These are phyloP conservation scores for Nudaria mundana DNA, from an alignment of 2,888 invertebrate species.

Conservation along the genomic window DNA sequence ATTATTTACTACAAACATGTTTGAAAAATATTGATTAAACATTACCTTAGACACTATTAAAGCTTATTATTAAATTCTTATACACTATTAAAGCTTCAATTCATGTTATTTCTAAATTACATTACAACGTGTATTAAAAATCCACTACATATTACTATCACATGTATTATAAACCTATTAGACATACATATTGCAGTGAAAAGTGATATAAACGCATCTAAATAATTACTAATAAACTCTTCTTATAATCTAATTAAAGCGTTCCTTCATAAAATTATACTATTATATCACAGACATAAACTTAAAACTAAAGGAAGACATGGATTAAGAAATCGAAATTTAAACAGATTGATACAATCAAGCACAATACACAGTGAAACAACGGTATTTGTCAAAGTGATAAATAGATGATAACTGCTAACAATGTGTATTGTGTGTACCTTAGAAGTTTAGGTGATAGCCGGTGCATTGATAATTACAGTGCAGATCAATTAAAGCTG, in stretches of 20 bases:
- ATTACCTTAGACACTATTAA: background rate
- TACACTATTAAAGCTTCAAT: slow-evolving; percentile 60
- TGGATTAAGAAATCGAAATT: slow-evolving; percentile 45
- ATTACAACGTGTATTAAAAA: no score
- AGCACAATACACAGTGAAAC: slow-evolving; percentile 4
- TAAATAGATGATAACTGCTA: no score
- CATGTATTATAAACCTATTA: no score
- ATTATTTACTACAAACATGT: slow-evolving; percentile 10
- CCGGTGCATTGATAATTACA: slow-evolving; percentile 71
- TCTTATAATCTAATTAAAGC: slow-evolving; percentile 65
- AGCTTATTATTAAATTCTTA: slow-evolving; percentile 29
- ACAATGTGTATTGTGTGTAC: slow-evolving; percentile 18
- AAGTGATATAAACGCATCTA: slow-evolving; percentile 13
- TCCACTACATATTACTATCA: slow-evolving; percentile 26
- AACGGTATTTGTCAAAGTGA: no score
- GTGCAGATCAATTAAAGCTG: slow-evolving; percentile 79
- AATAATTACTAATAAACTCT: slow-evolving; percentile 46
- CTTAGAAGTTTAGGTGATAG: slow-evolving; percentile 52
- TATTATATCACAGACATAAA: slow-evolving; percentile 68
- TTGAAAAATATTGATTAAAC: slow-evolving; percentile 10
- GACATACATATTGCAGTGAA: background rate
- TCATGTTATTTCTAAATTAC: slow-evolving; percentile 33
- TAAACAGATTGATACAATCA: slow-evolving; percentile 30
- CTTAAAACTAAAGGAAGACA: slow-evolving; percentile 72
- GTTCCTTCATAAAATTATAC: slow-evolving; percentile 43